These are phyloP conservation scores for Corvus cornix DNA, from an alignment of 2,113 vertebrate species.

Conservation along the genomic window DNA sequence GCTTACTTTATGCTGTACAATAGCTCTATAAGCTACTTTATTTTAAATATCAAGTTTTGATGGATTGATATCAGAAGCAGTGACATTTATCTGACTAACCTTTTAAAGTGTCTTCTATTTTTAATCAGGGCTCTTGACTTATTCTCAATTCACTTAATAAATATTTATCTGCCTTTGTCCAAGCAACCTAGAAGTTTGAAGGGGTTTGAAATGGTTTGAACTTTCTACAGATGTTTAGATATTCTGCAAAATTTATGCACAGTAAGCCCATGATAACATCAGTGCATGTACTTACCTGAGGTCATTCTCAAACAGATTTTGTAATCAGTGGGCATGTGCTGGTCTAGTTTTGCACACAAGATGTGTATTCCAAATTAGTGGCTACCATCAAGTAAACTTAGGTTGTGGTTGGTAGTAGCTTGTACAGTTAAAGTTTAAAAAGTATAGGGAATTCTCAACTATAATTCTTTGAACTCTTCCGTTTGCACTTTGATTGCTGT, in stretches of 20 bases:
- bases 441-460: background rate
- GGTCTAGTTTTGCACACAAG: background rate
- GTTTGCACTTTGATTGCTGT: background rate
- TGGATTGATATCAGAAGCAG: background rate
- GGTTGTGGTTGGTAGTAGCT: background rate
- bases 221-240: background rate
- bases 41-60: background rate
- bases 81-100: constrained; percentile 6
- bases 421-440: background rate
- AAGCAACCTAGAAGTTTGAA: background rate
- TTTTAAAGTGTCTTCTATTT: constrained; percentile 7
- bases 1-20: background rate
- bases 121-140: background rate
- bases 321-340: background rate
- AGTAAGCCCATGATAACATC: background rate
- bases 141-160: background rate
- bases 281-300: background rate
- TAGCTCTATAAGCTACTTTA: background rate
- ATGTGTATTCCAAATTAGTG: background rate
- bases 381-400: background rate
- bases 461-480: background rate
- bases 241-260: background rate
- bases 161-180: background rate
- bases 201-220: background rate
- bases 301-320: background rate